Percentiles rank a stretch among this genome's conserved stretches.
Conservation (phyloP, 2,888 invertebrate species). For the Xestia rhomboidea region DNA sequence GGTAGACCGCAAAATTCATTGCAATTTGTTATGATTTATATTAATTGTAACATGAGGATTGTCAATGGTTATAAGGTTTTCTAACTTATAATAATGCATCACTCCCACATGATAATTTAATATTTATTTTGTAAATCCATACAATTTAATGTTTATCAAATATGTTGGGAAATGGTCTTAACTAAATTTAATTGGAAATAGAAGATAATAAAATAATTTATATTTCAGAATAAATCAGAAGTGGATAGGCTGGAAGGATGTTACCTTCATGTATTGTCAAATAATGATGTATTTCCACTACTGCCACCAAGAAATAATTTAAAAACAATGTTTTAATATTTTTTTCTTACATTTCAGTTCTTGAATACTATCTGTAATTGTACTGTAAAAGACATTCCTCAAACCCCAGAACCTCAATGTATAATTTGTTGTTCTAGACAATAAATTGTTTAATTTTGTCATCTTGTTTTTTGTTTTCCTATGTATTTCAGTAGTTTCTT, state of each 20-base stretch:
- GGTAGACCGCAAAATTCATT: too few species aligned
- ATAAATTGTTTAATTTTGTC: conserved; percentile 30
- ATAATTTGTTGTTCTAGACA: conserved; percentile 38
- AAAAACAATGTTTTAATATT: not conserved
- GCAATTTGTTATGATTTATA: too few species aligned
- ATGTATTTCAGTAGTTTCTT: not conserved
- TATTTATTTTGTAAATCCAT: not conserved
- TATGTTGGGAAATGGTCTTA: conserved; percentile 1
- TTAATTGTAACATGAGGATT: too few species aligned
- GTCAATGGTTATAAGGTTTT: not conserved
- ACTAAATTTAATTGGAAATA: not conserved
- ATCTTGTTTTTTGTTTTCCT: not conserved
- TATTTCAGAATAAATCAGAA: conserved; percentile 70
- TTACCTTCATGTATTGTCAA: conserved; percentile 19
- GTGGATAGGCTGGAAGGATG: conserved; percentile 44
- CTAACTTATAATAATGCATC: not conserved
- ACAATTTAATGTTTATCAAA: not conserved
- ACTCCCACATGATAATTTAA: too few species aligned
- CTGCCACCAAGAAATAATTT: conserved; percentile 28
- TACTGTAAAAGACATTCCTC: conserved; percentile 49
- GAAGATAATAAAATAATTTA: conserved; percentile 41
- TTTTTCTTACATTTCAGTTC: conserved; percentile 16
- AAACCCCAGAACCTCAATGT: conserved; percentile 14
- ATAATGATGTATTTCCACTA: conserved; percentile 20
- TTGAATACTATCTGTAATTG: conserved; percentile 22